Conservation (phyloP, 2,113 vertebrate genomes). For the Todiramphus chloris region DNA sequence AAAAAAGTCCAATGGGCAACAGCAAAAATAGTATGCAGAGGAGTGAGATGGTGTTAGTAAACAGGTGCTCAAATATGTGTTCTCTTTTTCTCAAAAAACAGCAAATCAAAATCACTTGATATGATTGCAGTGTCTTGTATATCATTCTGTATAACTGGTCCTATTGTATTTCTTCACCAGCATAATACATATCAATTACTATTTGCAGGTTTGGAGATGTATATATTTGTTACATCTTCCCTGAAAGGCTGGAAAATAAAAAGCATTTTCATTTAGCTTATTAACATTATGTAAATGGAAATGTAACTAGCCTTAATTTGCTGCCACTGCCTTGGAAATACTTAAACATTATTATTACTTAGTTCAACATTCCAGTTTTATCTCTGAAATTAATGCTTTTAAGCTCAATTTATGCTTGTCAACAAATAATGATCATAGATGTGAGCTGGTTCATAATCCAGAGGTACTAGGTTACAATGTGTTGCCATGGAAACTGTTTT, state of each 20-base stretch:
- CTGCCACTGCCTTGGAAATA: constrained; percentile 28
- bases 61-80: not conserved
- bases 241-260: constrained; percentile 30
- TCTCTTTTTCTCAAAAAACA: not conserved
- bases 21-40: not conserved
- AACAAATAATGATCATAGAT: constrained; percentile 82
- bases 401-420: constrained; percentile 77
- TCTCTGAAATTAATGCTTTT: constrained; percentile 78
- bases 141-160: not conserved
- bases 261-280: constrained; percentile 49
- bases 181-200: not conserved
- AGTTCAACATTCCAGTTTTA: constrained; percentile 66
- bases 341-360: constrained; percentile 72
- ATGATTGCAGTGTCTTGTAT: not conserved
- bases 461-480: constrained; percentile 77
- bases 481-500: constrained; percentile 78
- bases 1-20: not conserved
- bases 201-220: not conserved
- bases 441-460: constrained; percentile 78
- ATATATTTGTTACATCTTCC: not conserved
- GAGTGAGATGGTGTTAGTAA: not conserved
- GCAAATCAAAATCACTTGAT: not conserved
- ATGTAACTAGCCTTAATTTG: constrained; percentile 56
- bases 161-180: not conserved
- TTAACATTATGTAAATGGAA: constrained; percentile 59